Percentiles rank a stretch among this genome's conserved stretches.
Conservation (phyloP, 2,888 invertebrate genomes). For the Papilio protenor region DNA sequence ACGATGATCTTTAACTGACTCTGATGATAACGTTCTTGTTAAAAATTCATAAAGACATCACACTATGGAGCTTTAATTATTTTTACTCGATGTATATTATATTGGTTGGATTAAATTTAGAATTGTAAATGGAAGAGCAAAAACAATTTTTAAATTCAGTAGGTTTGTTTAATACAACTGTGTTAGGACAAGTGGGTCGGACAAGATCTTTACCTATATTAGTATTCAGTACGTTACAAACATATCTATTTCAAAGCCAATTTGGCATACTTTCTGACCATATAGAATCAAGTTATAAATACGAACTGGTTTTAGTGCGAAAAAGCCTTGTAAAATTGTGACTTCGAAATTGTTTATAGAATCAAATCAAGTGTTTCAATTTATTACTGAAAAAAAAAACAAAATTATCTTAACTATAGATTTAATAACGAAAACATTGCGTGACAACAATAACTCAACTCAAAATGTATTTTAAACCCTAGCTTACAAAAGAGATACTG, state of each 20-base stretch:
- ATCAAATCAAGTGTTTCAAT: background rate
- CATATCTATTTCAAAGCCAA: conserved; percentile 13
- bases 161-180: background rate
- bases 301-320: conserved; percentile 13
- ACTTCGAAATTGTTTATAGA: background rate
- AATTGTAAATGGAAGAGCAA: background rate
- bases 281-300: background rate
- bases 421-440: background rate
- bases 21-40: too few species aligned
- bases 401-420: background rate
- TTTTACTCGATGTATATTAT: too few species aligned
- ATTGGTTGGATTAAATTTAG: background rate
- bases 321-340: conserved; percentile 3
- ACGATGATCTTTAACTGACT: too few species aligned
- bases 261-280: conserved; percentile 18
- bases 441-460: background rate
- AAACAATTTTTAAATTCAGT: background rate
- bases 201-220: conserved; percentile 11
- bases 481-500: background rate
- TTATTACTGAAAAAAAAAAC: background rate
- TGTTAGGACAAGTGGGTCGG: conserved; percentile 18
- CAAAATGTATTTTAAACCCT: background rate
- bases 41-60: too few species aligned
- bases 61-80: too few species aligned
- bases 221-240: conserved; percentile 17